Base-by-base conservation (phyloP, 2,888 invertebrate genomes). In the Zygogramma bicolorata region DNA sequence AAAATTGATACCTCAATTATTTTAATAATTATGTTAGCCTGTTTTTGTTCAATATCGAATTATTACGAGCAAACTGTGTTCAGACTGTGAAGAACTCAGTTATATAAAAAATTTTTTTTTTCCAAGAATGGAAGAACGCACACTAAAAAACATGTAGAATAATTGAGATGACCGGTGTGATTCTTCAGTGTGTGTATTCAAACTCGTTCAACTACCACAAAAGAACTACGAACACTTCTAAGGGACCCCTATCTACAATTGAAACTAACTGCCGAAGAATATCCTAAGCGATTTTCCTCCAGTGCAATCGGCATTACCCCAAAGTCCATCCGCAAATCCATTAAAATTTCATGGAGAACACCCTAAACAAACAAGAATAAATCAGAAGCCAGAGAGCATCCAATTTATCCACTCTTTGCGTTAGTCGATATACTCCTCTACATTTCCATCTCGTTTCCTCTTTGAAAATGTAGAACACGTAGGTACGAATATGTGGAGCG, bases 401-500 rank as follows among this genome's bases (percentile, higher is more conserved):
- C 53, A 53, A 53, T 53, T 53, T 15, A 53, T 53, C 27, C 7
- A 53, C n/a, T 25, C 53, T 53, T 53, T 22, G 53, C 22, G 27
- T 53, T 53, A 53, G 3, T 15, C 27, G 25, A 25, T 53, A 53
- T 53, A 22, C 53, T 27, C 27, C 27, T 13, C n/a, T 7, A 27
- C 53, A 53, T 53, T 53, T 53, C 53, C 53, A 53, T 53, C 27
- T 27, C 25, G 53, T 53, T 25, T 27, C 27, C 53, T 53, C 27
- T 60, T 67, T 67, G 60, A 15, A 60, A 42, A 67, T 67, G 67
- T 67, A 29, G 67, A 40, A 42, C 60, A 60, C 60, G 66, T 60
- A 59, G 13, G 53, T 67, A 67, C 46, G 60, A 67, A 67, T 67
- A 42, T 67, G 46, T 60, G 67, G 22, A 49, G 34, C 53, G 53